Evolutionary conservation across 2,797 vertebrate species (phyloP).

Genomic region (Morelia viridis): DNA sequence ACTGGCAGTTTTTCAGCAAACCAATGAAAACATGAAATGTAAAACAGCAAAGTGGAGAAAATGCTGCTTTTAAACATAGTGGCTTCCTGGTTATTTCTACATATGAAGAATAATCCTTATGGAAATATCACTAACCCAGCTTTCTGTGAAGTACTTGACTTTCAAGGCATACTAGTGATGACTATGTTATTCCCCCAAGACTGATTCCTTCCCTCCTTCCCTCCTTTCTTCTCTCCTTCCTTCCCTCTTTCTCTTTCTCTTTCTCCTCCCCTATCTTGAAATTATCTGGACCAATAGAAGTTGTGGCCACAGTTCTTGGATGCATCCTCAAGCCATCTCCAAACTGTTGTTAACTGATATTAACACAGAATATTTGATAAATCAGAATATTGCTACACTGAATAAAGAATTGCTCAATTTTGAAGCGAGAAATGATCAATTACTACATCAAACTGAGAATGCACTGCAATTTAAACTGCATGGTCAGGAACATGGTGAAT

Average conservation of each 20-base stretch:
- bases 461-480: neutral
- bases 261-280: neutral
- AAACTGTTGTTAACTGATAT: neutral
- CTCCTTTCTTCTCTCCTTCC: neutral
- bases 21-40: neutral
- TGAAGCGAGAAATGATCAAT: neutral
- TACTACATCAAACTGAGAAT: neutral
- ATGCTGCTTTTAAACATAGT: neutral
- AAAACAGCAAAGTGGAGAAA: neutral
- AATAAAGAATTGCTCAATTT: neutral
- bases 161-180: slow-evolving; percentile 29
- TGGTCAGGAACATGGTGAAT: neutral
- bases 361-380: neutral
- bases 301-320: neutral
- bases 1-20: neutral
- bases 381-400: neutral
- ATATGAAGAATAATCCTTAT: slow-evolving; percentile 12
- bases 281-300: neutral
- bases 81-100: slow-evolving; percentile 1
- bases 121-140: slow-evolving; percentile 20
- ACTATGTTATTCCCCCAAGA: slow-evolving; percentile 16
- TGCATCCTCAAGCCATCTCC: neutral
- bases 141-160: slow-evolving; percentile 24
- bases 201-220: neutral
- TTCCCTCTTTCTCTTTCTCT: neutral